A percentile compares a stretch with the other conserved stretches of the same genome.
Evolutionary conservation across 1,140 invertebrate species (phyloP).

Genomic region (Asbolus verrucosus): DNA sequence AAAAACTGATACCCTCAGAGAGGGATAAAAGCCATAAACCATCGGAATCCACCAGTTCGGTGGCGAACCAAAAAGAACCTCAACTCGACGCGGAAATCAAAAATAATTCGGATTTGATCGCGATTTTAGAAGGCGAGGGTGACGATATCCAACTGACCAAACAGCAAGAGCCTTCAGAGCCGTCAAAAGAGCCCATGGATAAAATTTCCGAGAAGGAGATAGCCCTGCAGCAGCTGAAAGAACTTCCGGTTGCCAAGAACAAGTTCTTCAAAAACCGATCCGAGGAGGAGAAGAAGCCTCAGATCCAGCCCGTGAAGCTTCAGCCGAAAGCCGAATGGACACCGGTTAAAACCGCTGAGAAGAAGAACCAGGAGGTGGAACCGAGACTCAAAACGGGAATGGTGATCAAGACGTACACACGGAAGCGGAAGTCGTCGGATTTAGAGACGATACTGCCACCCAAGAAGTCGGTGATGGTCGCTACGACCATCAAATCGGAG

Average conservation of each 20-base stretch:
- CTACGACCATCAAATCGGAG: slow-evolving; percentile 39
- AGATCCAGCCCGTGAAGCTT: neutral
- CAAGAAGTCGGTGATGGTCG: slow-evolving; percentile 47
- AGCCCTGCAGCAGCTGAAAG: slow-evolving; percentile 61
- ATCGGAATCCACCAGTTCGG: neutral
- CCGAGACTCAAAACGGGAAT: slow-evolving; percentile 53
- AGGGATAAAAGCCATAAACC: slow-evolving; percentile 31
- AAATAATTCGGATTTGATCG: slow-evolving; percentile 62
- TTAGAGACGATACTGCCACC: slow-evolving; percentile 28
- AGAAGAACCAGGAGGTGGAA: slow-evolving; percentile 46
- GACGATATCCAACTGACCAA: slow-evolving; percentile 18
- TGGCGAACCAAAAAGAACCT: slow-evolving; percentile 29
- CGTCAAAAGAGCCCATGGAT: too few species aligned
- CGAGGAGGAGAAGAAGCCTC: neutral
- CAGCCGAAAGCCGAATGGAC: neutral
- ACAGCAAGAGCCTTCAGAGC: neutral
- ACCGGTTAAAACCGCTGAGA: neutral
- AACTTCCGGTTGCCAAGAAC: slow-evolving; percentile 56
- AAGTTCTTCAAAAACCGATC: slow-evolving; percentile 35
- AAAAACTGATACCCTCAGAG: slow-evolving; percentile 56
- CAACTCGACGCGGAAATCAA: slow-evolving; percentile 42
- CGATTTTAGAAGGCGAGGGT: slow-evolving; percentile 62
- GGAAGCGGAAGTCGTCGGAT: slow-evolving; percentile 61
- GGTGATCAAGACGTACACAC: slow-evolving; percentile 61
- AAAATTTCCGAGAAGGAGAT: slow-evolving; percentile 54